These are phyloP conservation scores for Palythoa caribaeorum DNA, from an alignment of 92 coral and sea anemone genomes.

Conservation along the genomic window DNA sequence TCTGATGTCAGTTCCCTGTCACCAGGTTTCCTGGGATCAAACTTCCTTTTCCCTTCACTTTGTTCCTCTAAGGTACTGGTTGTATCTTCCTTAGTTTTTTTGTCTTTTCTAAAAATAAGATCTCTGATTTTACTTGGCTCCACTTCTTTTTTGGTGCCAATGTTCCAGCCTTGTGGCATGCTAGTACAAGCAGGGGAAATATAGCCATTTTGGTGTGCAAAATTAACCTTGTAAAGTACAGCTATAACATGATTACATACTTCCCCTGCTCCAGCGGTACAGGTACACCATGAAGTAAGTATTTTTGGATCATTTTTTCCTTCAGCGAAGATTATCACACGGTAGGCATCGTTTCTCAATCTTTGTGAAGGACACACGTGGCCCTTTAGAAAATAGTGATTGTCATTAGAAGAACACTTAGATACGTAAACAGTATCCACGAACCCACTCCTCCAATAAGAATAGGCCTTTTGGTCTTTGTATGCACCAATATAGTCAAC, in stretches of 20 bases:
- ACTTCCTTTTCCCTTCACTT: constrained; percentile 5
- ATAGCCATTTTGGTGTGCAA: constrained; percentile 48
- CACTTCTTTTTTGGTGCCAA: constrained; percentile 50
- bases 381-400: constrained; percentile 19
- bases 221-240: constrained; percentile 62
- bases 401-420: neutral
- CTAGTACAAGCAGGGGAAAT: constrained; percentile 53
- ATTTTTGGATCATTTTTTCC: constrained; percentile 52
- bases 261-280: constrained; percentile 69
- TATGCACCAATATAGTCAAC: too few species aligned
- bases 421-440: constrained; percentile 37
- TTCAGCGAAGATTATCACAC: constrained; percentile 55
- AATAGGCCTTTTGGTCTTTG: constrained; percentile 39
- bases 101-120: constrained; percentile 45
- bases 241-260: constrained; percentile 72
- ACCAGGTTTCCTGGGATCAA: constrained; percentile 53
- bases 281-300: constrained; percentile 78
- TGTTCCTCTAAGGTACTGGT: neutral
- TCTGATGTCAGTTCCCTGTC: constrained; percentile 44
- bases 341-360: constrained; percentile 58
- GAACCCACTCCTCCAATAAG: constrained; percentile 34
- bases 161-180: constrained; percentile 55
- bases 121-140: constrained; percentile 34
- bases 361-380: constrained; percentile 63
- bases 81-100: constrained; percentile 37